These are phyloP conservation scores for Pantelozetes paolii DNA, from an alignment of 2,888 invertebrate genomes.

Conservation along the genomic window DNA sequence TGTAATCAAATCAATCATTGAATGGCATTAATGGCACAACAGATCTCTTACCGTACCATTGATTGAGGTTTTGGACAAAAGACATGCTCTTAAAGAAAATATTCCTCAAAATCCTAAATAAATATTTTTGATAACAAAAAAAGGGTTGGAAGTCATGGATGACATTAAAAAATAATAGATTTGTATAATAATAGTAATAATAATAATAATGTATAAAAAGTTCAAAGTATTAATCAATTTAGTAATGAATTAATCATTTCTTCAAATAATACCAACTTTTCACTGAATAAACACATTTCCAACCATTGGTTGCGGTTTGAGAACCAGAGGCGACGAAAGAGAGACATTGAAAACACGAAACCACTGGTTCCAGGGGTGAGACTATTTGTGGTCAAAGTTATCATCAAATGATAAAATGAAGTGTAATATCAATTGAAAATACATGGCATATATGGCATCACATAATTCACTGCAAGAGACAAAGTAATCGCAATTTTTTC, in stretches of 20 bases:
- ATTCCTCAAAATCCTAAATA: constrained; percentile 14
- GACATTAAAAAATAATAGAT: not conserved
- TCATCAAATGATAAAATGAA: constrained; percentile 35
- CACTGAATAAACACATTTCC: not conserved
- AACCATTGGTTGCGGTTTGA: not conserved
- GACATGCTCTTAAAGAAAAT: not conserved
- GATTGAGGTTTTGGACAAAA: not conserved
- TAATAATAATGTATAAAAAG: not conserved
- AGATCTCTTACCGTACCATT: constrained; percentile 14
- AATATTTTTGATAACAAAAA: constrained; percentile 5
- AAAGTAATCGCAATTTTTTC: constrained; percentile 16
- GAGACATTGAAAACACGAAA: no score
- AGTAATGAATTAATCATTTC: not conserved
- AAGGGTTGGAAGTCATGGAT: not conserved
- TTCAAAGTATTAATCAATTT: not conserved
- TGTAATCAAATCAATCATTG: not conserved
- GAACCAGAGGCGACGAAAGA: not conserved
- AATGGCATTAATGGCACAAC: constrained; percentile 6
- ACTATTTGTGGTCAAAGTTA: constrained; percentile 27
- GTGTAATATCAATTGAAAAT: constrained; percentile 16
- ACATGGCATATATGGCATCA: constrained; percentile 32
- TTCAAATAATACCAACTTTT: constrained; percentile 21
- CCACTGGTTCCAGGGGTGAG: not conserved
- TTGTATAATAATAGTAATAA: not conserved
- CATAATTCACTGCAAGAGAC: constrained; percentile 27